Percentiles rank a stretch among this genome's conserved stretches.
These are phyloP conservation scores for Drosophila miranda DNA, from an alignment of 1,140 invertebrate species.

Conservation along the genomic window DNA sequence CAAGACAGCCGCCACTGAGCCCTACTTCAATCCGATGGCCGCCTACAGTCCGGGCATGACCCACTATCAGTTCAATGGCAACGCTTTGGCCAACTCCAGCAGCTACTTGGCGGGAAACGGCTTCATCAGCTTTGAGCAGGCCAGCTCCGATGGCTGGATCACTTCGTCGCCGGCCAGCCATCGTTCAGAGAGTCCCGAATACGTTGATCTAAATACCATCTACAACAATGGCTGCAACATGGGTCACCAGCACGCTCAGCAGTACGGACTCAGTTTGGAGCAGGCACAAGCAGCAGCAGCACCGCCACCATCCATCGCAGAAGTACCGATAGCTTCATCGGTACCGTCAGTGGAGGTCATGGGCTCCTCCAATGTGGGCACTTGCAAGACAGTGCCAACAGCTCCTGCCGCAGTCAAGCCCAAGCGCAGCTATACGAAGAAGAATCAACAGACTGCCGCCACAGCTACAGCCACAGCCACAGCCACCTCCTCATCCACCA, in stretches of 20 bases:
- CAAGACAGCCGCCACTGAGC: slow-evolving; percentile 55
- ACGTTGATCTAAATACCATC: slow-evolving; percentile 78
- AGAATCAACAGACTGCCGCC: slow-evolving; percentile 38
- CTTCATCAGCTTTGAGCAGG: slow-evolving; percentile 78
- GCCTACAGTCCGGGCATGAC: slow-evolving; percentile 72
- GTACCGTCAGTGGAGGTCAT: slow-evolving; percentile 38
- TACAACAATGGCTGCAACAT: slow-evolving; percentile 58
- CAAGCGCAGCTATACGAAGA: slow-evolving; percentile 72
- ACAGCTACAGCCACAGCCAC: slow-evolving; percentile 16
- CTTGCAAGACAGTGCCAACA: slow-evolving; percentile 61
- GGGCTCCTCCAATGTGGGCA: slow-evolving; percentile 73
- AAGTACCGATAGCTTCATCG: neutral
- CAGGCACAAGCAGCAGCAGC: slow-evolving; percentile 19
- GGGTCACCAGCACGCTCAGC: slow-evolving; percentile 23
- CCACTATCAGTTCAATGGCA: slow-evolving; percentile 71
- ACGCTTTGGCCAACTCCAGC: slow-evolving; percentile 60
- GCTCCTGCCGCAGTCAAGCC: slow-evolving; percentile 39
- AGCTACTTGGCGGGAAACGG: slow-evolving; percentile 72
- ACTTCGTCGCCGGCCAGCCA: slow-evolving; percentile 85
- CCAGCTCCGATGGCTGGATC: slow-evolving; percentile 84
- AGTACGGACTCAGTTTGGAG: slow-evolving; percentile 47
- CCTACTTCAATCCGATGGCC: slow-evolving; percentile 79
- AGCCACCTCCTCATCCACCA: slow-evolving; percentile 1
- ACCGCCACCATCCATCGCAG: neutral
- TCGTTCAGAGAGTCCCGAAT: slow-evolving; percentile 84